Evolutionary conservation across 2,113 vertebrate species (phyloP), one percentile per base, ranked within the genome.

Genomic region (Forbesichthys agassizii): DNA sequence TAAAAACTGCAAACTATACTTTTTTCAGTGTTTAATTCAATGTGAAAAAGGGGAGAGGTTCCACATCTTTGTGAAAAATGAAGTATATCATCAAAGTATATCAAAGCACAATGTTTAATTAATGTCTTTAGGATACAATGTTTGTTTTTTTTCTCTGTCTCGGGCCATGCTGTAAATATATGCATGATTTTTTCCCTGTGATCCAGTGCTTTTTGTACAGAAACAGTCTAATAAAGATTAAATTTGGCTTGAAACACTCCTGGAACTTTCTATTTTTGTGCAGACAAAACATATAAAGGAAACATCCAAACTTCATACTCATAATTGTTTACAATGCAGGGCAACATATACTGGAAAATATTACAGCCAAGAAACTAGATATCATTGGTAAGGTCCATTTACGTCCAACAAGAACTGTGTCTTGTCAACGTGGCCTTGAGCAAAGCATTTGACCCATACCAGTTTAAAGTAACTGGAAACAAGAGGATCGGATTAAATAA

Each of bases 101-200:
- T 92, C 80, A 92, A 93, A 93, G 92, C 92, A 93, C 92, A 93
- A 93, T 91, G 90, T 93, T 91, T 90, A 90, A 90, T 88, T 87
- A 83, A 88, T 86, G 90, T 93, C 89, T 90, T 90, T 89, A 90
- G 81, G 81, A 74, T 80, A 82, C 81, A 58, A 73, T 57, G 20
- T 75, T 74, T 68, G 46, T 78, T 36, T 68, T 59, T 75, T 73
- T 77, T 83, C 78, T 42, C 83, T 71, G 89, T 88, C 82, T 87
- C 74, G 81, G 86, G 82, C 87, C 86, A 88, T 86, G 92, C 89
- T 93, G 92, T 93, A 92, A 84, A 93, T 93, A 92, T 74, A 78
- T 92, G 91, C 92, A 93, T 93, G 92, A 80, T 87, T 87, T 60
- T 67, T 81, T 80, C 79, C 74, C 86, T 91, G 91, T 92, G 90